These are phyloP conservation scores for Hypolimnas misippus DNA, from an alignment of 2,888 invertebrate species.

Conservation along the genomic window DNA sequence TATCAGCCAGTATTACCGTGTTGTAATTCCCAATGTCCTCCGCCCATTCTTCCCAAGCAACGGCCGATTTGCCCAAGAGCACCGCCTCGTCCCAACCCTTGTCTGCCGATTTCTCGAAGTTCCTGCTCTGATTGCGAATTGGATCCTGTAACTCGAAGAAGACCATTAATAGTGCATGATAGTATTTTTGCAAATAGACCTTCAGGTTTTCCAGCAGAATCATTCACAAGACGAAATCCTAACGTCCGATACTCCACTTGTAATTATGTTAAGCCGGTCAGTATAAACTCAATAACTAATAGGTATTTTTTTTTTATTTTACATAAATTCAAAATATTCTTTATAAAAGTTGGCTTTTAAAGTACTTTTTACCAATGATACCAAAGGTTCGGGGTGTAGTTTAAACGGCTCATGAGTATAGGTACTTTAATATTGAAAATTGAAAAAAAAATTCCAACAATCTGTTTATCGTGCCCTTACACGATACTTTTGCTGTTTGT, in stretches of 20 bases:
- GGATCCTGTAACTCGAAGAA: conserved; percentile 84
- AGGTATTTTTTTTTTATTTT: too few species aligned
- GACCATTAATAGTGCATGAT: conserved; percentile 84
- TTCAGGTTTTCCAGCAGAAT: conserved; percentile 60
- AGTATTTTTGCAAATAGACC: conserved; percentile 72
- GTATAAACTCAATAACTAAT: neutral
- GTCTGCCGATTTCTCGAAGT: conserved; percentile 75
- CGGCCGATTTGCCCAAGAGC: conserved; percentile 76
- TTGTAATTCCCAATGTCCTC: conserved; percentile 80
- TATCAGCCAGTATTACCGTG: conserved; percentile 74
- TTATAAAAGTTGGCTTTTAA: neutral
- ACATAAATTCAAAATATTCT: neutral
- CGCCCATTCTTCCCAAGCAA: conserved; percentile 78
- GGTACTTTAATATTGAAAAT: too few species aligned
- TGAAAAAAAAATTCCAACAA: too few species aligned
- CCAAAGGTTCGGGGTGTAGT: too few species aligned
- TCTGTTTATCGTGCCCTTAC: too few species aligned
- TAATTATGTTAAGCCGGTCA: conserved; percentile 64
- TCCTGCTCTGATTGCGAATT: conserved; percentile 68
- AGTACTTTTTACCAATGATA: too few species aligned
- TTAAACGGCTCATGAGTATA: too few species aligned
- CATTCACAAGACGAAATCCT: conserved; percentile 57
- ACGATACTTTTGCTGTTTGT: too few species aligned
- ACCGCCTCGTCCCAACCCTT: conserved; percentile 74
- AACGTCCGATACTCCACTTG: conserved; percentile 64